Evolutionary conservation across 2,888 invertebrate genomes (phyloP).

Genomic region (Ptychoptera albimana): DNA sequence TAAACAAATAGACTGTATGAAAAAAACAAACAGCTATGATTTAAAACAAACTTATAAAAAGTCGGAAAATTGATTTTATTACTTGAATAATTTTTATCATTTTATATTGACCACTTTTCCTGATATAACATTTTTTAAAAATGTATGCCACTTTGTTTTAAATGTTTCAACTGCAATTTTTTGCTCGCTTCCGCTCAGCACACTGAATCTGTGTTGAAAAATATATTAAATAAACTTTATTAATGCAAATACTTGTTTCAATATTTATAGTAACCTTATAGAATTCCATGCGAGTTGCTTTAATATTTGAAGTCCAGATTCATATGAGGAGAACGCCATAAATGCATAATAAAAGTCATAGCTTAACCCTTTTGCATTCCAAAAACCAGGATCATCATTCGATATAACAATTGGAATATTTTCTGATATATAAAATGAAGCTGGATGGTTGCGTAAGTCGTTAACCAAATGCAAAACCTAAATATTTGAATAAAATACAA

Average conservation of each 20-base stretch:
- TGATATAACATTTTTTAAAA: conserved; percentile 20
- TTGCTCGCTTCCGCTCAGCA: conserved; percentile 16
- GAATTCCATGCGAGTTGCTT: conserved; percentile 48
- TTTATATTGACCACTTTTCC: conserved; percentile 9
- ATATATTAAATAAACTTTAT: neutral
- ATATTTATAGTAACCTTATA: conserved; percentile 24
- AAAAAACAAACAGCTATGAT: neutral
- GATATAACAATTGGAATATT: conserved; percentile 44
- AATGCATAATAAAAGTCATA: conserved; percentile 52
- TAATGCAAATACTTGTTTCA: neutral
- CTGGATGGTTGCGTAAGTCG: conserved; percentile 50
- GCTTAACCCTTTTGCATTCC: conserved; percentile 42
- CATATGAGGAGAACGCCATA: conserved; percentile 42
- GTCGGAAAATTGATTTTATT: no score
- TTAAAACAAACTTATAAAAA: neutral
- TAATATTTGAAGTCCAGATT: conserved; percentile 39
- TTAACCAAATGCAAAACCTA: conserved; percentile 32
- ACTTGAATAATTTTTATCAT: no score
- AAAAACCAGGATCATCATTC: conserved; percentile 47
- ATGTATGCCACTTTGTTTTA: conserved; percentile 19
- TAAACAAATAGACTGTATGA: neutral
- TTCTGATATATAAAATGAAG: conserved; percentile 34
- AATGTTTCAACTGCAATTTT: conserved; percentile 16
- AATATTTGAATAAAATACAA: no score
- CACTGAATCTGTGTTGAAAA: conserved; percentile 16